phyloP scores from a whole-genome alignment of 2,113 vertebrate species.

The Rhinoderma darwinii region DNA sequence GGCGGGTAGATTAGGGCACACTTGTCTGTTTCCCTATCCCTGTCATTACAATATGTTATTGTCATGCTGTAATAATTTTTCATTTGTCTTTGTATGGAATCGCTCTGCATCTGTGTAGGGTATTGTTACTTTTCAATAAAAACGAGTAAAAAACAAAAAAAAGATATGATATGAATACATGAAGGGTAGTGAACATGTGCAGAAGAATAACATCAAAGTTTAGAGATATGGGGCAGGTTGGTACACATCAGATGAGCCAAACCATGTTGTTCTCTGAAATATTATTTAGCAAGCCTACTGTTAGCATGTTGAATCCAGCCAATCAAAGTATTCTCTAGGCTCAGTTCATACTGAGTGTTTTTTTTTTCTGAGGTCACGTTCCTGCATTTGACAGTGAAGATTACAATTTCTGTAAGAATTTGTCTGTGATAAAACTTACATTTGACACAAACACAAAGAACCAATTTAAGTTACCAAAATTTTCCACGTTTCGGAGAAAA shows the following conservation, averaged over 20 bases:
- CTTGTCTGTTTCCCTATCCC: too few species aligned
- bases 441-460: not conserved
- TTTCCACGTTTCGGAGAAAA: conserved; percentile 79
- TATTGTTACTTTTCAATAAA: too few species aligned
- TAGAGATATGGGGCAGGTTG: not conserved
- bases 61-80: too few species aligned
- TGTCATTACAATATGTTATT: too few species aligned
- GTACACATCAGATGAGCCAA: not conserved
- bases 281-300: not conserved
- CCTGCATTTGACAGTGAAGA: too few species aligned
- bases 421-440: not conserved
- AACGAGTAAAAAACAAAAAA: too few species aligned
- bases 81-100: too few species aligned
- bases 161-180: not conserved
- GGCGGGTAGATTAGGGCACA: too few species aligned
- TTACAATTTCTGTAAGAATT: not conserved
- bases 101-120: too few species aligned
- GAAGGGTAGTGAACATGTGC: not conserved
- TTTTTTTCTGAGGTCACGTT: too few species aligned
- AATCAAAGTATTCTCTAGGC: not conserved
- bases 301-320: not conserved
- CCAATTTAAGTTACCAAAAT: not conserved
- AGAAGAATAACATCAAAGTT: not conserved
- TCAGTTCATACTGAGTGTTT: too few species aligned
- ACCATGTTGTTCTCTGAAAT: not conserved